phyloP scores from a whole-genome alignment of 2,888 invertebrate genomes.

The Eudemis profundana region DNA sequence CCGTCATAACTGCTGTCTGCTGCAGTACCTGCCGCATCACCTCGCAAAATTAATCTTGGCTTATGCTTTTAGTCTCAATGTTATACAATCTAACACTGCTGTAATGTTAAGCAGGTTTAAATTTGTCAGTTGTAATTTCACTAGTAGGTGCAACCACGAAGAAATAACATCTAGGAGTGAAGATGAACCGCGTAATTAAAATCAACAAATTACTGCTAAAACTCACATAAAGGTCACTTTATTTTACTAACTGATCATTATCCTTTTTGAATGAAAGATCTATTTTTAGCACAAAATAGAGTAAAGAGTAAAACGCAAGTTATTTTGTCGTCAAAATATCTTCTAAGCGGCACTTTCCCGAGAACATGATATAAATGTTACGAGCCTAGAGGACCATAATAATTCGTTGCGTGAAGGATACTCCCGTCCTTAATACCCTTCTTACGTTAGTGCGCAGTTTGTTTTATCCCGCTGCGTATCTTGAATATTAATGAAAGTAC shows the following conservation, averaged over 20 bases:
- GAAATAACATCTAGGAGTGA: background rate
- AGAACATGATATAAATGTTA: conserved; percentile 37
- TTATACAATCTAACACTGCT: background rate
- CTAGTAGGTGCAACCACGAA: too few species aligned
- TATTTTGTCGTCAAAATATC: conserved; percentile 11
- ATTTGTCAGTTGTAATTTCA: too few species aligned
- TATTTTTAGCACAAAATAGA: background rate
- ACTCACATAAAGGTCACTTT: too few species aligned
- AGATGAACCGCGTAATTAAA: background rate
- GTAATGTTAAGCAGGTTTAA: background rate
- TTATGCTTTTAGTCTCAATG: background rate
- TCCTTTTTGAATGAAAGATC: background rate
- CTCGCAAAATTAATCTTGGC: conserved; percentile 16
- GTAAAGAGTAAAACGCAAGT: background rate
- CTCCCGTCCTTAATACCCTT: conserved; percentile 41
- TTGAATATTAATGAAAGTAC: conserved; percentile 42
- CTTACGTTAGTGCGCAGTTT: conserved; percentile 44
- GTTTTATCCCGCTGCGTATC: conserved; percentile 43
- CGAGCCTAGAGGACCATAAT: conserved; percentile 31
- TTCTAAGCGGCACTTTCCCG: conserved; percentile 13
- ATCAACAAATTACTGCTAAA: background rate
- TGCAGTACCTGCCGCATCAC: conserved; percentile 49
- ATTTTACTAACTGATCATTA: background rate
- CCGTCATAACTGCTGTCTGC: conserved; percentile 71
- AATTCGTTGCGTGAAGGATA: conserved; percentile 35